A percentile compares a stretch with the other conserved stretches of the same genome.
phyloP scores from a whole-genome alignment of 2,113 vertebrate species.

The Solea solea region DNA sequence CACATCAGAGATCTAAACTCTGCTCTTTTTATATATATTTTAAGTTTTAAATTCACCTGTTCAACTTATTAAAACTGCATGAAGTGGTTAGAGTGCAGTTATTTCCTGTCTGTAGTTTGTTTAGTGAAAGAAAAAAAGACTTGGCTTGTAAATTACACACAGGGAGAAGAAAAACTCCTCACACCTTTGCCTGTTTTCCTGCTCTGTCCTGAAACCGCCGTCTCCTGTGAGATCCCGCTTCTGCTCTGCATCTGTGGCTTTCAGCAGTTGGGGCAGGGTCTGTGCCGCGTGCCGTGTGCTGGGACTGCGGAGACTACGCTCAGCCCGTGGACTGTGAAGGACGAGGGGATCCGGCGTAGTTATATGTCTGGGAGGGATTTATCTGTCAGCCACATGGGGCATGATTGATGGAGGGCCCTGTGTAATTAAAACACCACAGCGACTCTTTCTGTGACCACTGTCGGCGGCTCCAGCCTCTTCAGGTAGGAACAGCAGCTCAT shows the following conservation, averaged over 20 bases:
- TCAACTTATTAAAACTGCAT: neutral
- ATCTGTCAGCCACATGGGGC: slow-evolving; percentile 61
- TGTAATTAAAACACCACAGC: slow-evolving; percentile 65
- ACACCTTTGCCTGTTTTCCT: neutral
- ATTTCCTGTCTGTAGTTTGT: too few species aligned
- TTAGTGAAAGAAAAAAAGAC: too few species aligned
- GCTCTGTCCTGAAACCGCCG: slow-evolving; percentile 9
- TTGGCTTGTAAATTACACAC: neutral
- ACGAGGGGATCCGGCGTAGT: slow-evolving; percentile 31
- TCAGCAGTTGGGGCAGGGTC: slow-evolving; percentile 29
- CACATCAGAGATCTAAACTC: too few species aligned
- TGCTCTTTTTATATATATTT: too few species aligned
- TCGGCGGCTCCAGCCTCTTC: slow-evolving; percentile 34
- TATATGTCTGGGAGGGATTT: slow-evolving; percentile 66
- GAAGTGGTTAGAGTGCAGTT: too few species aligned
- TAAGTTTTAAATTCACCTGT: too few species aligned
- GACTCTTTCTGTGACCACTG: slow-evolving; percentile 29
- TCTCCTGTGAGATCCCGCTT: slow-evolving; percentile 23
- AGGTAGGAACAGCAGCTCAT: slow-evolving; percentile 36
- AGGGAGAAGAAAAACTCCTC: neutral
- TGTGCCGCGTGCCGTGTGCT: slow-evolving; percentile 28
- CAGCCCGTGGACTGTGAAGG: slow-evolving; percentile 74
- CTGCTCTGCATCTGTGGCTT: slow-evolving; percentile 32
- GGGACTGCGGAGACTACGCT: slow-evolving; percentile 38
- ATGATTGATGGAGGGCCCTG: slow-evolving; percentile 57